Conservation (phyloP, 92 coral and sea anemone genomes). For the Desmophyllum pertusum region DNA sequence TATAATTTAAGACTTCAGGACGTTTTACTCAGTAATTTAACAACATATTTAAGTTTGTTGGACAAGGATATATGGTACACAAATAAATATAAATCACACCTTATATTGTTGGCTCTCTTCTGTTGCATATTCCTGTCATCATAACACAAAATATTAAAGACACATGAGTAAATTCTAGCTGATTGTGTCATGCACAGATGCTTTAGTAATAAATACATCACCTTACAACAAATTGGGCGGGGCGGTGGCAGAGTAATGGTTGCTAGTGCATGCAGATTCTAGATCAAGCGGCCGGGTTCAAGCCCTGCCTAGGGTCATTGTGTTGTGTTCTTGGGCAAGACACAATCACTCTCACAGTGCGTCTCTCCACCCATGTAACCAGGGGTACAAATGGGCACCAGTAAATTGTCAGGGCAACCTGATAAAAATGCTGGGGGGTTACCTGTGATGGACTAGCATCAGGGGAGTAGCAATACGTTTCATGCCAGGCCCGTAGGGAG, state of each 20-base stretch:
- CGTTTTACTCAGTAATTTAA: background rate
- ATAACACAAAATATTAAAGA: background rate
- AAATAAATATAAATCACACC: conserved; percentile 43
- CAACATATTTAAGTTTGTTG: background rate
- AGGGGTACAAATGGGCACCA: too few species aligned
- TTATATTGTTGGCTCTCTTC: conserved; percentile 96
- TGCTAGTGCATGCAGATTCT: background rate
- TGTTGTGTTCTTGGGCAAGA: too few species aligned
- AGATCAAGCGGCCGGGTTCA: background rate
- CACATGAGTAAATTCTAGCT: background rate
- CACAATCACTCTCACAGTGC: too few species aligned
- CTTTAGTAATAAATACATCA: background rate
- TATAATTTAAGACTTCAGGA: too few species aligned
- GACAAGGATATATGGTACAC: too few species aligned
- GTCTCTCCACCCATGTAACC: too few species aligned
- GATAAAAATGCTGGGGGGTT: background rate
- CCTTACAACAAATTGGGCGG: background rate
- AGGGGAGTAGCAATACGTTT: too few species aligned
- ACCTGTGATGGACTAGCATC: too few species aligned
- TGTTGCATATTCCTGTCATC: conserved; percentile 87
- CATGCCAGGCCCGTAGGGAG: too few species aligned
- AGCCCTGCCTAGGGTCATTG: too few species aligned
- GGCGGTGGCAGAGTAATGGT: background rate
- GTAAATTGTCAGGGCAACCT: background rate
- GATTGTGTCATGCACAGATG: background rate